Evolutionary conservation across 2,113 vertebrate genomes (phyloP), one percentile per base, ranked within the genome.

Genomic region (Leiothrix lutea): DNA sequence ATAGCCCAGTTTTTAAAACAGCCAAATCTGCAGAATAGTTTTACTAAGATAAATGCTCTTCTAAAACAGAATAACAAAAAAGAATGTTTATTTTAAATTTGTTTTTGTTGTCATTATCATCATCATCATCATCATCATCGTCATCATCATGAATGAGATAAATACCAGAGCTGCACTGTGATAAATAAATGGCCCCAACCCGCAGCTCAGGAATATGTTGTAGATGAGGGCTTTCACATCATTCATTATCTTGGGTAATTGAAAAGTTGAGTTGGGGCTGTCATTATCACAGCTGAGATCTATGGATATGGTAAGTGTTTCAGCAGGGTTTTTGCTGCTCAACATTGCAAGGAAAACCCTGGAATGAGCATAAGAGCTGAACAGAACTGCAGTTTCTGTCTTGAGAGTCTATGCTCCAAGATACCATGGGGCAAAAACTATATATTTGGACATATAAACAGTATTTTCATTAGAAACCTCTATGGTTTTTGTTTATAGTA

Each of bases 201-300:
- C 0, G 0, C 8, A 73, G 14, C 20, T 42, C 35, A 83, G 45
- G 3, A 50, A 54, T 2, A 3, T 29, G 11, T 26, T 83, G 20
- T 35, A 57, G 14, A 58, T 36, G 15, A 7, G 21, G 18, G 2
- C 7, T 75, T 73, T 77, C n/a, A 65, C 4, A 51, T 36, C 35
- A 26, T n/a, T 80, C 26, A 47, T 48, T 25, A 40, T 11, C 29
- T 44, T 13, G 13, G 8, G 9, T 60, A 77, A 65, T 14, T 48
- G 24, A 65, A 64, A 83, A 31, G 5, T 44, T 72, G 22, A 54
- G 44, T 5, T 54, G 14, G 3, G 4, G 8, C 12, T 73, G 23
- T 50, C 38, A 9, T 65, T 80, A 25, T n/a, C 73, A 23, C 20
- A 47, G 0, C n/a, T 45, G 56, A 86, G 54, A 72, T 14, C 28